These are phyloP conservation scores for Semicossyphus pulcher DNA, from an alignment of 2,113 vertebrate genomes.

Conservation along the genomic window DNA sequence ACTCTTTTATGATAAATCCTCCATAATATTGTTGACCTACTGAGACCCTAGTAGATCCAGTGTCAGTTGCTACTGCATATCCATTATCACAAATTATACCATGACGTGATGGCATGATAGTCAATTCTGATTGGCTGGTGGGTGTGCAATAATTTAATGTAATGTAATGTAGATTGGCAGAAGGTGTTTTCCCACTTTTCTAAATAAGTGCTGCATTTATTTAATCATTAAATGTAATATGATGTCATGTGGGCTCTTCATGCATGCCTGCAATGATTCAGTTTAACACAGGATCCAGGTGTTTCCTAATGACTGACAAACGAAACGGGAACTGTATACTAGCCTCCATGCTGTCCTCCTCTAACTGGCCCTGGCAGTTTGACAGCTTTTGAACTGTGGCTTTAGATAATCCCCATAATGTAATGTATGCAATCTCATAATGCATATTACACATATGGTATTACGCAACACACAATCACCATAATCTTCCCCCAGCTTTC, in stretches of 20 bases:
- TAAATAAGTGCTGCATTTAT: neutral
- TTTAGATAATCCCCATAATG: conserved; percentile 61
- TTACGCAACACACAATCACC: conserved; percentile 65
- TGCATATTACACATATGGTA: conserved; percentile 48
- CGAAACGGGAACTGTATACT: neutral
- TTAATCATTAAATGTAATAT: neutral
- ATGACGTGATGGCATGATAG: neutral
- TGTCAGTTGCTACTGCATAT: neutral
- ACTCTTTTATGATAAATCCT: neutral
- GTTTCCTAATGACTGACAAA: conserved; percentile 16
- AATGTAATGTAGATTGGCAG: neutral
- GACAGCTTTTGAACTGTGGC: conserved; percentile 7
- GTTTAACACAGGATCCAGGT: conserved; percentile 17
- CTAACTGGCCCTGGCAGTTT: conserved; percentile 50
- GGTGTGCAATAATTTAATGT: neutral
- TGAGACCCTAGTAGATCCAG: neutral
- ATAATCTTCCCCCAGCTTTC: conserved; percentile 48
- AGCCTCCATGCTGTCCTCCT: neutral
- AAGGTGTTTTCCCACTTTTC: conserved; percentile 1
- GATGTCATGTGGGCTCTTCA: neutral
- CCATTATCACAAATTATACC: neutral
- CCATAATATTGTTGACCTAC: conserved; percentile 6
- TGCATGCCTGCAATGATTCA: neutral
- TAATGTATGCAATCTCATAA: conserved; percentile 71
- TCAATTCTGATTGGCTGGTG: neutral